A percentile compares a stretch with the other conserved stretches of the same genome.
phyloP scores from a whole-genome alignment of 2,888 invertebrate species.

The Dyspetes luteomarginatus region DNA sequence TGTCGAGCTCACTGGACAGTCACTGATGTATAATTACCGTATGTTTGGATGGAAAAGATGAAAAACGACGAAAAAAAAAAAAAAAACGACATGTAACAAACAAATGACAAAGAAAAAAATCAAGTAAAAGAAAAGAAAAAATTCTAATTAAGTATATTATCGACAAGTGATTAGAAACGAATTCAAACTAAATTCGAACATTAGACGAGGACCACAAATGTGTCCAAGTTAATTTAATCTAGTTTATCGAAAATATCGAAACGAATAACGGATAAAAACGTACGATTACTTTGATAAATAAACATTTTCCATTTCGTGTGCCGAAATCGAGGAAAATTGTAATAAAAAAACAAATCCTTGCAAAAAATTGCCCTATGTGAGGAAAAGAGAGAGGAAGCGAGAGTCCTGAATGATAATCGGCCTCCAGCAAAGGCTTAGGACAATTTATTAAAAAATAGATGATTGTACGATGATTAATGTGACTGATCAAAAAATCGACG shows the following conservation, averaged over 20 bases:
- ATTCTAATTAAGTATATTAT: slow-evolving; percentile 71
- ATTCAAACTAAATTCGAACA: slow-evolving; percentile 49
- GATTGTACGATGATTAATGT: slow-evolving; percentile 49
- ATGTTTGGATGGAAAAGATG: slow-evolving; percentile 28
- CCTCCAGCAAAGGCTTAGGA: slow-evolving; percentile 58
- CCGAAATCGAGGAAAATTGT: slow-evolving; percentile 2
- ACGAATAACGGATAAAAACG: slow-evolving; percentile 55
- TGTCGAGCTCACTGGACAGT: slow-evolving; percentile 61
- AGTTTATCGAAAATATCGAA: slow-evolving; percentile 43
- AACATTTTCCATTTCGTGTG: slow-evolving; percentile 9
- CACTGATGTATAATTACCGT: slow-evolving; percentile 52
- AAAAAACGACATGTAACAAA: slow-evolving; percentile 13
- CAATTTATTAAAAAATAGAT: slow-evolving; percentile 54
- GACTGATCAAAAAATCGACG: slow-evolving; percentile 51
- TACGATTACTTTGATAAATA: slow-evolving; percentile 17
- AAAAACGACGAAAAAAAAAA: slow-evolving; percentile 6
- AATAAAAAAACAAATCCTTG: slow-evolving; percentile 20
- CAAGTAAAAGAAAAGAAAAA: slow-evolving; percentile 58
- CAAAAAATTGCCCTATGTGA: neutral
- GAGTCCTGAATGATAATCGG: slow-evolving; percentile 49
- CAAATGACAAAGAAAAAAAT: slow-evolving; percentile 41
- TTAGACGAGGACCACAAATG: slow-evolving; percentile 28
- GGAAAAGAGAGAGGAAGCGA: slow-evolving; percentile 30
- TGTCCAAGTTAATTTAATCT: slow-evolving; percentile 47
- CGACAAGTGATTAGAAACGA: slow-evolving; percentile 44